A percentile compares a stretch with the other conserved stretches of the same genome.
Evolutionary conservation across 1,140 invertebrate species (phyloP).

Genomic region (Babylonia areolata): DNA sequence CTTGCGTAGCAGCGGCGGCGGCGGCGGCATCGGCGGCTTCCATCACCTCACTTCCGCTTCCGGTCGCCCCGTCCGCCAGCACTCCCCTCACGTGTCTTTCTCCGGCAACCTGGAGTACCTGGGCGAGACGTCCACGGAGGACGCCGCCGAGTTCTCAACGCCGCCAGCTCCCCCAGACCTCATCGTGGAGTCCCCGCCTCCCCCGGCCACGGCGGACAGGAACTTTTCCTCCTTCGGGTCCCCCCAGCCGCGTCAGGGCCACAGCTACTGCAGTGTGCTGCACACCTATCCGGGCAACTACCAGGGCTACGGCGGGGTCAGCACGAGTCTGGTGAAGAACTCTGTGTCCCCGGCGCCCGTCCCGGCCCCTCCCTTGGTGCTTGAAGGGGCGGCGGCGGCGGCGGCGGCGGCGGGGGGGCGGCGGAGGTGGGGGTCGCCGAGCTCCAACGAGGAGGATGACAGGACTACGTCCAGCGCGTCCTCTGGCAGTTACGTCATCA

Average conservation of each 20-base stretch:
- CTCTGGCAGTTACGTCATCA: slow-evolving; percentile 68
- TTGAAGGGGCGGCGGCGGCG: too few relatives aligned
- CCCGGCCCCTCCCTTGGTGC: background rate
- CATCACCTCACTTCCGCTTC: background rate
- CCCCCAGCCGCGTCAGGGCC: background rate
- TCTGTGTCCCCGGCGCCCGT: background rate
- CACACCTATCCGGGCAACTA: background rate
- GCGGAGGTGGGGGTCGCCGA: slow-evolving; percentile 25
- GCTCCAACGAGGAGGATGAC: slow-evolving; percentile 61
- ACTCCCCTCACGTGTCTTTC: slow-evolving; percentile 37
- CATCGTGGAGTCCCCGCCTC: background rate
- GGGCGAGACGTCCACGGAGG: slow-evolving; percentile 29
- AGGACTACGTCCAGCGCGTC: slow-evolving; percentile 54
- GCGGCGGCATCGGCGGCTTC: background rate
- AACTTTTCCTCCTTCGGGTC: slow-evolving; percentile 26
- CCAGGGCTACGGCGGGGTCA: slow-evolving; percentile 17
- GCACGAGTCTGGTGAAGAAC: slow-evolving; percentile 27
- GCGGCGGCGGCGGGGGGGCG: background rate
- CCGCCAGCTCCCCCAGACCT: slow-evolving; percentile 12
- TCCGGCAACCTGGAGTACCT: slow-evolving; percentile 37
- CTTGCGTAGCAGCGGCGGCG: too few relatives aligned
- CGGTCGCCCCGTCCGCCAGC: slow-evolving; percentile 14
- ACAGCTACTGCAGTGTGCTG: slow-evolving; percentile 16
- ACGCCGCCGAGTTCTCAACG: background rate
- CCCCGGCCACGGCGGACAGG: slow-evolving; percentile 2